Evolutionary conservation across 2,797 vertebrate species (phyloP).

Genomic region (Molossus alvarezi): DNA sequence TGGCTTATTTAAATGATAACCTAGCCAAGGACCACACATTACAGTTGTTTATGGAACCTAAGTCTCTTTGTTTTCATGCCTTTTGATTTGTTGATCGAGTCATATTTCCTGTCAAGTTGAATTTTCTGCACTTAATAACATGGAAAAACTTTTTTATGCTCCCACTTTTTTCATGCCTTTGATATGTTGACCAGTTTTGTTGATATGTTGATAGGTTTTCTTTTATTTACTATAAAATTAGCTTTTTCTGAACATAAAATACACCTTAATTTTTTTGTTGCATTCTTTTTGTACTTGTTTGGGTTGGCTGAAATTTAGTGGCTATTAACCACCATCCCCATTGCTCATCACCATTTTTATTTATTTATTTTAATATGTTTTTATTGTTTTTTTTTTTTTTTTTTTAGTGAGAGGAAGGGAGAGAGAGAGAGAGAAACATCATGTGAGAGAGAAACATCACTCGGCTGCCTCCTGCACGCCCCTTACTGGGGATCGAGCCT

Average conservation of each 20-base stretch:
- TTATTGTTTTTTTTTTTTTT: too few relatives aligned
- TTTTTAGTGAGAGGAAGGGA: too few relatives aligned
- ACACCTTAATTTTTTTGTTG: neutral
- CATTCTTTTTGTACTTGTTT: neutral
- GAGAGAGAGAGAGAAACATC: too few relatives aligned
- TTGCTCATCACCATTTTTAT: neutral
- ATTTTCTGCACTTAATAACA: neutral
- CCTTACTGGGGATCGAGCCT: too few relatives aligned
- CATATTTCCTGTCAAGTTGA: neutral
- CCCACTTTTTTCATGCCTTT: neutral
- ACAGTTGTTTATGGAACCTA: neutral
- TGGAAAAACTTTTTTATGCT: neutral
- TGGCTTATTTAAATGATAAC: neutral
- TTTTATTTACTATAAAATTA: constrained; percentile 38
- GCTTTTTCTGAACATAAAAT: neutral
- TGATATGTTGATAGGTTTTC: neutral
- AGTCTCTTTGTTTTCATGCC: neutral
- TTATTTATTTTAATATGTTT: neutral
- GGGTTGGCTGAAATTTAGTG: neutral
- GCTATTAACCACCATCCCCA: neutral
- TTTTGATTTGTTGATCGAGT: constrained; percentile 24
- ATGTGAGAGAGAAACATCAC: too few relatives aligned
- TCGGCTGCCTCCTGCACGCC: too few relatives aligned
- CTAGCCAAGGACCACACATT: neutral
- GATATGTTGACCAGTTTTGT: neutral